Base-by-base conservation (phyloP, 2,888 invertebrate species). In the Masnerella sp. region DNA sequence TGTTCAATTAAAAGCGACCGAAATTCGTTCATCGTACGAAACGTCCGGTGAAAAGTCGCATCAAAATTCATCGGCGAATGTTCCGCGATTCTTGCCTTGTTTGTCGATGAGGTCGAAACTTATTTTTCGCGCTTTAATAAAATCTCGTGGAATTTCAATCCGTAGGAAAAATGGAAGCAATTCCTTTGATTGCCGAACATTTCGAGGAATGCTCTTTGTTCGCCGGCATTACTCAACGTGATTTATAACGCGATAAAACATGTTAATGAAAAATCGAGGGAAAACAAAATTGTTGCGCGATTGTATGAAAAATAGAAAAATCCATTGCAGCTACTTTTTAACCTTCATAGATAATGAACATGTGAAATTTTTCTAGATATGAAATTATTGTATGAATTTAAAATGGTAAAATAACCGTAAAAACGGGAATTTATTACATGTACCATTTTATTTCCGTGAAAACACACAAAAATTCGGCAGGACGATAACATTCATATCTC, bases 121-220 rank as follows among this genome's bases (percentile, higher is more conserved):
- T 58, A 47, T 38, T 69, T 58, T 52, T 28, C 54, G 32, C 51
- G 15, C 52, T 36, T 69, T 61, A 61, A 69, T 69, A 69, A 52
- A 61, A 69, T 47, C 54, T n/a, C 61, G 61, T 14, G 52, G 68
- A 69, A 69, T 69, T 69, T 59, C 68, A 69, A 52, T 69, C 68
- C 54, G 59, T 22, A 38, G 54, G 68, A 68, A 59, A 69, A 69
- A 69, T 69, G 68, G 43, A 61, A 61, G 68, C 61, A 69, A 69
- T 69, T 61, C 54, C 61, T 69, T 69, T 52, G 68, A 59, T 69
- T 69, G 54, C 52, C 52, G 49, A 38, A 69, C 68, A 59, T 69
- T 69, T 52, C 59, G 38, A 61, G 32, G 61, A 54, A 69, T 69
- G 59, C 47, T 15, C 51, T 61, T 69, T 69, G 61, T 69, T 69